phyloP scores from a whole-genome alignment of 1,140 invertebrate species.

The Polypedilum vanderplanki region DNA sequence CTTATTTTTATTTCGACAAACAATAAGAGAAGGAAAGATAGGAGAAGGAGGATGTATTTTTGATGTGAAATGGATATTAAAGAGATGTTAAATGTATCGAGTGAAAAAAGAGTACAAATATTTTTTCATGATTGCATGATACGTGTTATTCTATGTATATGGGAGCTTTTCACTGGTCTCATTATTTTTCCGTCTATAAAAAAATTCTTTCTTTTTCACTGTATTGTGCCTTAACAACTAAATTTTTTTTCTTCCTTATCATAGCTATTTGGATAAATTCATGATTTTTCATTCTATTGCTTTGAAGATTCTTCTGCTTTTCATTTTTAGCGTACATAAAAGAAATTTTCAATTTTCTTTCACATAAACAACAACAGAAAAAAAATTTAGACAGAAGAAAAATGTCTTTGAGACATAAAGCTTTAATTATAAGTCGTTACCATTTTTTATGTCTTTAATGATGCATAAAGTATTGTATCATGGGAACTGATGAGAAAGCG shows the following conservation, averaged over 20 bases:
- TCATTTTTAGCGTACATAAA: neutral
- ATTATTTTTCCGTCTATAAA: neutral
- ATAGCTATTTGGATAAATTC: slow-evolving; percentile 18
- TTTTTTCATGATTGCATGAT: neutral
- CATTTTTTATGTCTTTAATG: slow-evolving; percentile 11
- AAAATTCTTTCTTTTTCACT: neutral
- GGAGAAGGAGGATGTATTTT: too few relatives aligned
- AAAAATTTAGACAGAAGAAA: too few relatives aligned
- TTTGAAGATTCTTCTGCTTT: neutral
- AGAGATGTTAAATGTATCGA: neutral
- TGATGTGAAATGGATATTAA: neutral
- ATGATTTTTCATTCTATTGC: slow-evolving; percentile 18
- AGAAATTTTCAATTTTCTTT: neutral
- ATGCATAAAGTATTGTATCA: neutral
- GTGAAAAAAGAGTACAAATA: neutral
- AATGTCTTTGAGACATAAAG: slow-evolving; percentile 5
- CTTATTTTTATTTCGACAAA: neutral
- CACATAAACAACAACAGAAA: neutral
- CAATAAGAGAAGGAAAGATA: too few relatives aligned
- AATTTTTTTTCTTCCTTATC: neutral
- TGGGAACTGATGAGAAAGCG: too few relatives aligned
- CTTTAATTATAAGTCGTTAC: slow-evolving; percentile 14
- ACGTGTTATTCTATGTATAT: slow-evolving; percentile 18
- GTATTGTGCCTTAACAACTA: slow-evolving; percentile 5
- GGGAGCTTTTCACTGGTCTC: slow-evolving; percentile 8